Evolutionary conservation across 2,888 invertebrate genomes (phyloP).

Genomic region (Eurytoma californica): DNA sequence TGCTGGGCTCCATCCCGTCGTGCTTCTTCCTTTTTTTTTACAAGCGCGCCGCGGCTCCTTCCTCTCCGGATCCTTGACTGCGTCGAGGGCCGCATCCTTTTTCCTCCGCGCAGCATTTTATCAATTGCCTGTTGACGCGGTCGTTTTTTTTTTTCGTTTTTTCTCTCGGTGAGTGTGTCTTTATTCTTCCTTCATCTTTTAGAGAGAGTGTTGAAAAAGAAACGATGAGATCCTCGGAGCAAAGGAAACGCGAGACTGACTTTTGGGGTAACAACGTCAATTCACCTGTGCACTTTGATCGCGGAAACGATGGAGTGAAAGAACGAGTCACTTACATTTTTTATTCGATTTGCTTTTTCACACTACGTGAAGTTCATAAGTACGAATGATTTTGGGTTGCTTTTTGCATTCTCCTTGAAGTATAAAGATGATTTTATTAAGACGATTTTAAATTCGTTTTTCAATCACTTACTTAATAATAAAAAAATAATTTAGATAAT

Average conservation of each 20-base stretch:
- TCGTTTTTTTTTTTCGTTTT: background rate
- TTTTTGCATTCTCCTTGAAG: no score
- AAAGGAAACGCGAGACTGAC: constrained; percentile 10
- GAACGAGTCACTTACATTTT: no score
- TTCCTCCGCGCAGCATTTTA: constrained; percentile 7
- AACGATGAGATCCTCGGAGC: background rate
- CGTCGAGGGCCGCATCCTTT: constrained; percentile 6
- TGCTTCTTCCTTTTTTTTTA: constrained; percentile 11
- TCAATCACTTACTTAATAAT: no score
- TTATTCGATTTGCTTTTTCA: no score
- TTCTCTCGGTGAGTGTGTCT: background rate
- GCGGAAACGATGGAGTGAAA: background rate
- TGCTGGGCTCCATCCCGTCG: background rate
- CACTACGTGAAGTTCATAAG: no score
- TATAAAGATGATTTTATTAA: no score
- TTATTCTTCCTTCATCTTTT: background rate
- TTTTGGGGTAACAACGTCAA: constrained; percentile 23
- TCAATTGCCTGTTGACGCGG: constrained; percentile 15
- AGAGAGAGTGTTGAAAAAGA: background rate
- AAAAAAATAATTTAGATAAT: no score
- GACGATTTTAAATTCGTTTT: no score
- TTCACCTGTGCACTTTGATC: background rate
- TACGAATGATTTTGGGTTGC: no score
- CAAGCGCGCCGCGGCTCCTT: constrained; percentile 1
- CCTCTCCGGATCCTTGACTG: background rate